Evolutionary conservation across 1,140 invertebrate species (phyloP).

Genomic region (Bradysia coprophila): DNA sequence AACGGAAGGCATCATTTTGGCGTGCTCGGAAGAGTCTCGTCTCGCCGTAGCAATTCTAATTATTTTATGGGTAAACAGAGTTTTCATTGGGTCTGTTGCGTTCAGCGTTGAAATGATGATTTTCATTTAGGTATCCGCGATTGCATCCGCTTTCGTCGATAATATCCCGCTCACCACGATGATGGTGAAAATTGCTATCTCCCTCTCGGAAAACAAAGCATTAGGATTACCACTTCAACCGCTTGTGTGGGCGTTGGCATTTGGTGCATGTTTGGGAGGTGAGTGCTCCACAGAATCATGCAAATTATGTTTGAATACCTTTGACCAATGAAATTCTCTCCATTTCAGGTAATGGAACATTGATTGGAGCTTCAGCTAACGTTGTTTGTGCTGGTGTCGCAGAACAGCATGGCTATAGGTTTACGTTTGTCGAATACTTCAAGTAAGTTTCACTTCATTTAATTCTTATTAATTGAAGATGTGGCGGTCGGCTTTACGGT

Average conservation of each 20-base stretch:
- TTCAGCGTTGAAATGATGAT: background rate
- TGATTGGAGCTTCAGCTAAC: conserved; percentile 70
- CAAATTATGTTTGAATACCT: background rate
- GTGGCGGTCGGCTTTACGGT: too few species aligned
- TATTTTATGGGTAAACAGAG: conserved; percentile 41
- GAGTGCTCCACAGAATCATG: background rate
- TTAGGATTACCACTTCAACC: conserved; percentile 49
- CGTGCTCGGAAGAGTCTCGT: conserved; percentile 37
- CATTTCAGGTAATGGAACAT: conserved; percentile 52
- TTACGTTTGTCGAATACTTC: conserved; percentile 13
- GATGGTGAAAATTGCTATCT: conserved; percentile 54
- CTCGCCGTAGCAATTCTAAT: conserved; percentile 49
- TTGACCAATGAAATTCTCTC: background rate
- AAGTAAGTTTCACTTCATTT: conserved; percentile 4
- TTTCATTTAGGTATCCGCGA: conserved; percentile 32
- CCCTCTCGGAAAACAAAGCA: conserved; percentile 37
- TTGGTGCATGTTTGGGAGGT: conserved; percentile 71
- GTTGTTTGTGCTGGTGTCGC: conserved; percentile 71
- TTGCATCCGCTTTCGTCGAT: conserved; percentile 65
- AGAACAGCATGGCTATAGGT: conserved; percentile 57
- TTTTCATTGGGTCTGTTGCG: background rate
- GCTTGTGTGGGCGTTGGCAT: conserved; percentile 56
- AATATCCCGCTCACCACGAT: conserved; percentile 68
- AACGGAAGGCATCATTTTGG: conserved; percentile 42
- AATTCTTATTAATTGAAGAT: background rate